Evolutionary conservation across 2,888 invertebrate species (phyloP).

Genomic region (Labia minor): DNA sequence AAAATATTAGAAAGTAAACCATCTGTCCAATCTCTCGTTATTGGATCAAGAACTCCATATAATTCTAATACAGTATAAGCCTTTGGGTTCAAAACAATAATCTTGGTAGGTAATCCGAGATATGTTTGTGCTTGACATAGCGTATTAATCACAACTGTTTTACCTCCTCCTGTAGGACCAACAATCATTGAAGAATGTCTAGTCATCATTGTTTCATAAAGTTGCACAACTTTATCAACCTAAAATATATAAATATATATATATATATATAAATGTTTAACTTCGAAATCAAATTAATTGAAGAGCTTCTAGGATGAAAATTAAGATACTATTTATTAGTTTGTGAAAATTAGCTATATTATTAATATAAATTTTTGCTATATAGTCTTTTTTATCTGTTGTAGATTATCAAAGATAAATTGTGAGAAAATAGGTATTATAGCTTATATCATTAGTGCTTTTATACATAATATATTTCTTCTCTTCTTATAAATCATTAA

Average conservation of each 20-base stretch:
- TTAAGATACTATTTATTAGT: too few relatives aligned
- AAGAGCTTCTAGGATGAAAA: too few relatives aligned
- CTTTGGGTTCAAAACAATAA: conserved; percentile 77
- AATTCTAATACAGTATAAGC: conserved; percentile 81
- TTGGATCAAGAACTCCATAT: conserved; percentile 76
- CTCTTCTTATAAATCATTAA: too few relatives aligned
- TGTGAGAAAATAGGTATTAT: too few relatives aligned
- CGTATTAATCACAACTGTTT: conserved; percentile 71
- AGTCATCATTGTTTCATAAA: conserved; percentile 93
- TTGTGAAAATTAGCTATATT: too few relatives aligned
- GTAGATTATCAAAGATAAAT: too few relatives aligned
- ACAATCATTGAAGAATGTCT: conserved; percentile 85
- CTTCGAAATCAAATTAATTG: too few relatives aligned
- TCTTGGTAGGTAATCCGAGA: conserved; percentile 66
- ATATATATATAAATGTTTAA: too few relatives aligned
- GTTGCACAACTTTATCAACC: conserved; percentile 79
- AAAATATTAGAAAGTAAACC: conserved; percentile 84
- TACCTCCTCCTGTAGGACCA: conserved; percentile 88
- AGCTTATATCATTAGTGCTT: too few relatives aligned
- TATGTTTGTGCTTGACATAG: conserved; percentile 67
- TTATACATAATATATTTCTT: too few relatives aligned
- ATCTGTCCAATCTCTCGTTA: conserved; percentile 86
- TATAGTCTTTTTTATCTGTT: too few relatives aligned
- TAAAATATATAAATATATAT: conserved; percentile 36
- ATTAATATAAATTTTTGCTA: too few relatives aligned